Conservation (phyloP, 1,140 invertebrate genomes). For the Pseudomyrmex flavicornis region DNA sequence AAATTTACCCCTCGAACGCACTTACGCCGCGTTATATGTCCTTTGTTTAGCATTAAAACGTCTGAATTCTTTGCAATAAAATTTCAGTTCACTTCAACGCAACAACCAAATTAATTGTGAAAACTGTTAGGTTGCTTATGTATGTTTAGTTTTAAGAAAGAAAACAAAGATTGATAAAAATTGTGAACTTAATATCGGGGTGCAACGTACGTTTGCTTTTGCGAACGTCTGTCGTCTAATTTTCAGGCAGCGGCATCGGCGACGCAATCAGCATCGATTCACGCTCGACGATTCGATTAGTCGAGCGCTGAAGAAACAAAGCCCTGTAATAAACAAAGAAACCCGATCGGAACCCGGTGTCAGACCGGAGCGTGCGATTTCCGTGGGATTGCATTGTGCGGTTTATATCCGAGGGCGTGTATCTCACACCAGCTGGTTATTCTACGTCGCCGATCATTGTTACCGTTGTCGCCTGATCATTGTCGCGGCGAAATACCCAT, state of each 20-base stretch:
- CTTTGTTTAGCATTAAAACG: background rate
- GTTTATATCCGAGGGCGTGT: slow-evolving; percentile 44
- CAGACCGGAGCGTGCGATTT: slow-evolving; percentile 32
- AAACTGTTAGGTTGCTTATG: too few relatives aligned
- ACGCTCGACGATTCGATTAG: slow-evolving; percentile 50
- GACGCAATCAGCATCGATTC: slow-evolving; percentile 57
- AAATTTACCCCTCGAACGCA: background rate
- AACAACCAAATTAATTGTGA: background rate
- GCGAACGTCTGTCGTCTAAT: slow-evolving; percentile 27
- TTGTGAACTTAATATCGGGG: background rate
- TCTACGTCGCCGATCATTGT: slow-evolving; percentile 48
- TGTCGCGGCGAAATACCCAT: slow-evolving; percentile 33
- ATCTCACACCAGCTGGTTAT: slow-evolving; percentile 45
- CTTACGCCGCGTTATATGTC: background rate
- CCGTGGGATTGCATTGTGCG: slow-evolving; percentile 46
- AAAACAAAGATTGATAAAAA: too few relatives aligned
- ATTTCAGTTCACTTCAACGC: background rate
- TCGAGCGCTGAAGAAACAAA: slow-evolving; percentile 54
- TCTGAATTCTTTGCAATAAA: background rate
- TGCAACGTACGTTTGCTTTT: slow-evolving; percentile 9
- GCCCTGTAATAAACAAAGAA: slow-evolving; percentile 59
- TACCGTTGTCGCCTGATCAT: slow-evolving; percentile 49
- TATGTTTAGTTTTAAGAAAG: too few relatives aligned
- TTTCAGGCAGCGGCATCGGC: slow-evolving; percentile 13
- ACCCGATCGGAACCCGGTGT: background rate